Conservation (phyloP, 1,140 invertebrate species). For the Trichogramma pretiosum region DNA sequence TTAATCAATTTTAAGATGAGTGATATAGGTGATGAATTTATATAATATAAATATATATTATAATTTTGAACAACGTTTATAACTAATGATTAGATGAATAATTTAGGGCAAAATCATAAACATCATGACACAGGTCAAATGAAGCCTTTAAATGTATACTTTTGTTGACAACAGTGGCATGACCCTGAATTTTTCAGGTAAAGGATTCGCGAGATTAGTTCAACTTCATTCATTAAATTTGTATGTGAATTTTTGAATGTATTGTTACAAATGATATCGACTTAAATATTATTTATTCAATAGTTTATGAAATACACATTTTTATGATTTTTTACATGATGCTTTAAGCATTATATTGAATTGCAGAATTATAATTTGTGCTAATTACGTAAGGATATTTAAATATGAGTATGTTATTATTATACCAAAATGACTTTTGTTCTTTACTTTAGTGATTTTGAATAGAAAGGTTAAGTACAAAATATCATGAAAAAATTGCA, state of each 20-base stretch:
- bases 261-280: constrained; percentile 7
- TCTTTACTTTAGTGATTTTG: no score
- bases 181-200: constrained; percentile 1
- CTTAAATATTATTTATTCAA: background rate
- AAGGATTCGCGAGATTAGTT: constrained; percentile 20
- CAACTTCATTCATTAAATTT: no score
- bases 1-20: constrained; percentile 22
- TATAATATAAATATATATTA: constrained; percentile 34
- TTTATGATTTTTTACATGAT: no score
- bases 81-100: constrained; percentile 24
- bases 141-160: constrained; percentile 28
- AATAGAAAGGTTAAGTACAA: no score
- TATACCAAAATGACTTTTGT: constrained; percentile 25
- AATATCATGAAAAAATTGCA: no score
- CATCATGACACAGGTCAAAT: constrained; percentile 19
- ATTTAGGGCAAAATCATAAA: constrained; percentile 27
- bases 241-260: constrained; percentile 16
- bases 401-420: constrained; percentile 26
- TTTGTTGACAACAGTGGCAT: constrained; percentile 9
- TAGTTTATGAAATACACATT: background rate
- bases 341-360: no score
- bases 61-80: constrained; percentile 23
- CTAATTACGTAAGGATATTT: no score
- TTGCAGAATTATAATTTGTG: constrained; percentile 23
- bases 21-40: constrained; percentile 34